Conservation (phyloP, 2,797 vertebrate species). For the Masticophis lateralis region DNA sequence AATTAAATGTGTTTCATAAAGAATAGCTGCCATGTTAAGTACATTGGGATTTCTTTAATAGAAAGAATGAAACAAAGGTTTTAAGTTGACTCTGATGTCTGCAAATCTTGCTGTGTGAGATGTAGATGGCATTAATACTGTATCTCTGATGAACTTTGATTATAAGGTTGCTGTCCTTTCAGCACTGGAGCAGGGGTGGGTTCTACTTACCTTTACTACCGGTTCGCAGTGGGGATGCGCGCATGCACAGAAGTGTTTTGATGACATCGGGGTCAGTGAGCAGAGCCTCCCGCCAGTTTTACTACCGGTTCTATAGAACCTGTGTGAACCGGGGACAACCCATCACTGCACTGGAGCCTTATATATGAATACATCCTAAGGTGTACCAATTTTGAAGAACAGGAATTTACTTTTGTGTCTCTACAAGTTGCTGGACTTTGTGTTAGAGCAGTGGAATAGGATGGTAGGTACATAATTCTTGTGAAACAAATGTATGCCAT, state of each 20-base stretch:
- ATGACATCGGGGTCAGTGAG: no score
- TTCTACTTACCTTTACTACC: no score
- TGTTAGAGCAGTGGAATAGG: not conserved
- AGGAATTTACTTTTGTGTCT: not conserved
- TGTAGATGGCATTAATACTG: not conserved
- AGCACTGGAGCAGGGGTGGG: not conserved
- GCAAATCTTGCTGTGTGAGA: not conserved
- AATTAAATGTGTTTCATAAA: not conserved
- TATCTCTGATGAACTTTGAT: not conserved
- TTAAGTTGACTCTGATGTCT: not conserved
- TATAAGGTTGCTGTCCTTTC: not conserved
- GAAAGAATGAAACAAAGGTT: not conserved
- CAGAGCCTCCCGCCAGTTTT: no score
- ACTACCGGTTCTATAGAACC: no score
- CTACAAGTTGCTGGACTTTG: not conserved
- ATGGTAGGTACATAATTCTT: not conserved
- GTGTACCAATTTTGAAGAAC: not conserved
- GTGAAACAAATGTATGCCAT: not conserved
- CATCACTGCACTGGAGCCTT: not conserved
- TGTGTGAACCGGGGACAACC: no score
- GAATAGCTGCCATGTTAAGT: not conserved
- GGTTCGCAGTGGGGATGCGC: no score
- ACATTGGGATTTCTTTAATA: not conserved
- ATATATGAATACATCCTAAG: not conserved
- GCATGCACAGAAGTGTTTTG: no score